Base-by-base conservation (phyloP, 23 tunicate species). In the Aplidium turbinatum region DNA sequence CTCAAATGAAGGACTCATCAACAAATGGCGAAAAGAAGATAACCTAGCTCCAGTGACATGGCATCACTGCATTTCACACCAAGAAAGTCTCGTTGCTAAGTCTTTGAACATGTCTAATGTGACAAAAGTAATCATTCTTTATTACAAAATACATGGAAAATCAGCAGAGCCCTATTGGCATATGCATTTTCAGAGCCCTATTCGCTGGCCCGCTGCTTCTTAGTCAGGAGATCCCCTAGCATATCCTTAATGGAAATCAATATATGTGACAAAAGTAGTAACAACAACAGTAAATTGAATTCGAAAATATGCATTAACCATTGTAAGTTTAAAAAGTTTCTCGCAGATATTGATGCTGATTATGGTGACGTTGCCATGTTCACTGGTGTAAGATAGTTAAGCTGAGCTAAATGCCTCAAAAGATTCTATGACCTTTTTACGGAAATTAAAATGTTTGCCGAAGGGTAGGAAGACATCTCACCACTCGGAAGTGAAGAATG, bases 391-490 rank as follows among this genome's bases (percentile, higher is more conserved):
- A 46, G 84, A 78, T 78, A 65, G 84, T 46, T 78, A 68, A 78
- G 77, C 84, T 77, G 77, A 76, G 64, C 77, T 78, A 33, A 76
- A 68, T 68, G 84, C 35, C 65, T 68, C 84, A 68, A 78, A 78
- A 42, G 63, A 61, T 61, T 7, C 36, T 13, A 61, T 61, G 35
- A 61, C 4, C 36, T 61, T 61, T 35, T 61, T 61, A 34, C 68
- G 35, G 36, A 61, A 31, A 61, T 61, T 61, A 24, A 61, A 30
- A 61, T 22, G 36, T 61, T 61, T 61, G 34, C 36, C 31, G 68
- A 30, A 61, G 68, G 35, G 30, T 4, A 61, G 35, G 30, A 61
- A 24, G 68, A 61, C 4, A 61, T 61, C 34, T 52, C 73, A 35
- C 53, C n/a, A 52, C 73, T 35, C n/a, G 58, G 52, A 51, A 35